Evolutionary conservation across 2,113 vertebrate species (phyloP), one percentile per base, ranked within the genome.

Genomic region (Serinus canaria): DNA sequence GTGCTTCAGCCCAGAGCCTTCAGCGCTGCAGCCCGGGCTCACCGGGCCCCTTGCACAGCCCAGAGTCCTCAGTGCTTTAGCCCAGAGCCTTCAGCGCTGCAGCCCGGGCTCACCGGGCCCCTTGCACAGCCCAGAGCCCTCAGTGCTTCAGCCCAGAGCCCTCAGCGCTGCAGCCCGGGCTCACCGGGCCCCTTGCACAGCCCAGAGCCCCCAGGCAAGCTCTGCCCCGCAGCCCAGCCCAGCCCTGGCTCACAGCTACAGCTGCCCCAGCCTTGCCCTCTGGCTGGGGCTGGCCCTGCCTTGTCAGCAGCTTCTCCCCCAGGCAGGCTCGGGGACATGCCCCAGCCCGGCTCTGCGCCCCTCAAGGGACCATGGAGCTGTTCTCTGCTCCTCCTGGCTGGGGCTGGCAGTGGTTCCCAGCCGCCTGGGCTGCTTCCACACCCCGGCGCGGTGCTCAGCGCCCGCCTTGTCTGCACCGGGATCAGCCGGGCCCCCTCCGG

Each of bases 321-420:
- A 30, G 41, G 18, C 1, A 2, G 52, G 14, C 28, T 81, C 21
- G 6, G 25, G 23, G 12, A 15, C 7, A 2, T 2, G 13, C n/a
- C n/a, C 4, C 39, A 67, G 50, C 13, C 33, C 6, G 43, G 10
- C 56, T 49, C 12, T 20, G 10, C 35, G 31, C 13, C 39, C 37
- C 31, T 5, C 2, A 11, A 6, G 30, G 23, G 39, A 60, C 30
- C 31, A 9, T 1, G 31, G 35, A 60, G 60, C 37, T 39, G 30
- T 35, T 56, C 47, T 13, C 37, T 15, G 28, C 7, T 49, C 11
- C 21, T 16, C 21, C 18, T 4, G 18, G 5, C 33, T 15, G 18
- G 49, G 12, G 28, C 22, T 31, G 35, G 19, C 53, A 5, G 17
- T 4, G 52, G 6, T 4, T 15, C 2, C 6, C 41, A 20, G 60